Percentiles rank a stretch among this genome's conserved stretches.
phyloP scores from a whole-genome alignment of 1,140 invertebrate species.

The Sminthurides bifidus region DNA sequence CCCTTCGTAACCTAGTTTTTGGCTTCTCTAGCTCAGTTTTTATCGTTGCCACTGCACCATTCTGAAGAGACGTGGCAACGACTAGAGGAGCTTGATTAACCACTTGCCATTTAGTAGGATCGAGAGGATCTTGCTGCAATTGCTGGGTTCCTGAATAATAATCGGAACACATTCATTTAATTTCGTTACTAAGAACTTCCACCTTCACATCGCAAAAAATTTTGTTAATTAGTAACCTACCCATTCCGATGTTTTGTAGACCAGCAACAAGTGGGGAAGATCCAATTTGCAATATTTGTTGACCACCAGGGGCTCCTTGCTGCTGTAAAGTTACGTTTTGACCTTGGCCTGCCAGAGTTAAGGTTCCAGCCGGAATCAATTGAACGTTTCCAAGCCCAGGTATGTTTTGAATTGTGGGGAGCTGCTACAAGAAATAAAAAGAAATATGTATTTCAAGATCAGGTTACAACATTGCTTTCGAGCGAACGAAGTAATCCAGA shows the following conservation, averaged over 20 bases:
- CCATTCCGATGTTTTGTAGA: constrained; percentile 15
- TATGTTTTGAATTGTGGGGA: constrained; percentile 54
- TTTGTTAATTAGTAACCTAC: constrained; percentile 7
- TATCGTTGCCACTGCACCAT: constrained; percentile 31
- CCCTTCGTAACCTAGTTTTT: constrained; percentile 55
- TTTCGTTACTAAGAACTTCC: background rate
- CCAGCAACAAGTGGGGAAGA: constrained; percentile 21
- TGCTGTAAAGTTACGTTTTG: constrained; percentile 28
- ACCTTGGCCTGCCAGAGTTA: constrained; percentile 30
- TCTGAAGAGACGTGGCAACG: constrained; percentile 24
- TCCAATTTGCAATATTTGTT: constrained; percentile 29
- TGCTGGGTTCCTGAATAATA: constrained; percentile 33
- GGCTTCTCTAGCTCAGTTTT: constrained; percentile 32
- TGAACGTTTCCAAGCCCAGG: constrained; percentile 64
- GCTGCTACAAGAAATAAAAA: constrained; percentile 39
- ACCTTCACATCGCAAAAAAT: background rate
- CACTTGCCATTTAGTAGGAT: constrained; percentile 69
- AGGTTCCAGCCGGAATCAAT: constrained; percentile 48
- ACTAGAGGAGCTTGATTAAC: constrained; percentile 37
- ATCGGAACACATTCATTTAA: background rate
- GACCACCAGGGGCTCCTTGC: constrained; percentile 36
- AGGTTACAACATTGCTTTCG: no score
- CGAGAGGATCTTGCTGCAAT: constrained; percentile 59
- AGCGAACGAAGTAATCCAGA: background rate
- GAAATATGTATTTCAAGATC: no score